These are phyloP conservation scores for Dicycla oo DNA, from an alignment of 2,888 invertebrate genomes.

Conservation along the genomic window DNA sequence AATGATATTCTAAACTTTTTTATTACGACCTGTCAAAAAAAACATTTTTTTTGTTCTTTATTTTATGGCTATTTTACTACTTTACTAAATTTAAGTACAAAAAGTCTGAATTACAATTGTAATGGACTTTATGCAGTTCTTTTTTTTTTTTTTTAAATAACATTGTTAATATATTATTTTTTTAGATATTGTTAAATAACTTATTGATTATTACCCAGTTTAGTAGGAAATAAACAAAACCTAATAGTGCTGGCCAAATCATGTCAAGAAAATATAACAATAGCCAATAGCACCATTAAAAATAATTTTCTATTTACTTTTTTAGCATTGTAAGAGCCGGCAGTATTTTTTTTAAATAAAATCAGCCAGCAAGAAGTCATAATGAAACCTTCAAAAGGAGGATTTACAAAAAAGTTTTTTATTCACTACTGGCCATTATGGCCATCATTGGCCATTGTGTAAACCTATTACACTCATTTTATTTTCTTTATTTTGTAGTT, in stretches of 20 bases:
- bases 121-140: not conserved
- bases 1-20: too few species aligned
- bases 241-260: not conserved
- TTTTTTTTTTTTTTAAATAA: not conserved
- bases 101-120: not conserved
- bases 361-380: not conserved
- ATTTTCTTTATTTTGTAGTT: constrained; percentile 29
- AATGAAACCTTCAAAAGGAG: not conserved
- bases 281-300: constrained; percentile 5
- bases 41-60: too few species aligned
- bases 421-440: not conserved
- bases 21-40: too few species aligned
- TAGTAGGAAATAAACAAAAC: not conserved
- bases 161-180: not conserved
- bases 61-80: not conserved
- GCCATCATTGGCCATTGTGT: constrained; percentile 26
- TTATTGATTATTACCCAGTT: too few species aligned
- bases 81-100: too few species aligned
- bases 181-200: not conserved
- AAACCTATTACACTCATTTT: constrained; percentile 15
- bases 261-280: not conserved
- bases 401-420: constrained; percentile 6
- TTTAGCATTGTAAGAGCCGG: not conserved
- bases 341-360: not conserved
- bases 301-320: not conserved